Base-by-base conservation (phyloP, 2,888 invertebrate species). In the Drosophila koepferae region DNA sequence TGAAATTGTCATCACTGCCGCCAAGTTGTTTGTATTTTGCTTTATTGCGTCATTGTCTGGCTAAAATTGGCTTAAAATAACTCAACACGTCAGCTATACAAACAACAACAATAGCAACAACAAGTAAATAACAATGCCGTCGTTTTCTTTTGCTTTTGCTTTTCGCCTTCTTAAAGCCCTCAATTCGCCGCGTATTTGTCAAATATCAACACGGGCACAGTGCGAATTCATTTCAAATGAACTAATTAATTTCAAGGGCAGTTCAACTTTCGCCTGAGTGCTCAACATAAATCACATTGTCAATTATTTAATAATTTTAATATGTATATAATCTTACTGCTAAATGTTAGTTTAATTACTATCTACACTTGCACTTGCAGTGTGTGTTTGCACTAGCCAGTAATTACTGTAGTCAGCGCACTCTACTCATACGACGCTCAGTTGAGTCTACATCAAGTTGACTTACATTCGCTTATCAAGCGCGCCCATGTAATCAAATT, bases 61-160 rank as follows among this genome's bases (percentile, higher is more conserved):
- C 90, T 81, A 79, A 90, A 91, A 91, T 88, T 86, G 78, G 82
- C 86, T 80, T 91, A 91, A 89, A 91, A 91, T 91, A 91, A 80
- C 87, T 61, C 76, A 86, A 91, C 91, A 91, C 91, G 91, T 91
- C 90, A 91, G 86, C 87, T 70, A 56, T 71, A 76, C 58, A 54
- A 49, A 72, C 59, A 51, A 12, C 34, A 31, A n/a, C 41, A 51
- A 14, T 56, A 60, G 53, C 56, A 51, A 14, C 63, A 63, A 60
- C 51, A 49, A 63, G 63, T 55, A 34, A 36, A 28, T 61, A 61
- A 63, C 58, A 56, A 51, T 63, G 74, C 59, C 58, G 75, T 69
- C 67, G 74, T 46, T 49, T 62, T 51, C 59, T 55, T 69, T 60
- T 36, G 36, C 46, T 55, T 20, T 20, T 20, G 20, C 20, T 20